These are phyloP conservation scores for Zalophus californianus DNA, from an alignment of 2,797 vertebrate genomes.

Conservation along the genomic window DNA sequence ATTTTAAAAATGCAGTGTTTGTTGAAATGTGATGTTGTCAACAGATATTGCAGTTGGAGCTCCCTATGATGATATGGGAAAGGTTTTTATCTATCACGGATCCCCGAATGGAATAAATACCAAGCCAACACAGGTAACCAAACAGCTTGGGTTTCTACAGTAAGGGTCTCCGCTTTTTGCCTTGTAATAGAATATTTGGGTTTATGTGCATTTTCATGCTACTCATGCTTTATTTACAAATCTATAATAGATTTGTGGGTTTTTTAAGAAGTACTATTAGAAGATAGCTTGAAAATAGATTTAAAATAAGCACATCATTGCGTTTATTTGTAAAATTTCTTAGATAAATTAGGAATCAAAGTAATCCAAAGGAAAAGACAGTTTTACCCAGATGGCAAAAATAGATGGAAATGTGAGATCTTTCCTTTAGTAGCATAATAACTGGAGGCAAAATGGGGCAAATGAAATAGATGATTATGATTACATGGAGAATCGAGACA, in stretches of 20 bases:
- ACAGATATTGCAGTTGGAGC: conserved; percentile 97
- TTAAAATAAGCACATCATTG: not conserved
- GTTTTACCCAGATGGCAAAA: not conserved
- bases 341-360: conserved; percentile 26
- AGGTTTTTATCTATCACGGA: conserved; percentile 97
- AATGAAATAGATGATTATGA: not conserved
- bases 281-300: conserved; percentile 26
- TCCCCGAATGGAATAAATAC: conserved; percentile 92
- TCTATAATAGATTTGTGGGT: not conserved
- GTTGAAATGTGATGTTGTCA: conserved; percentile 74
- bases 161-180: not conserved
- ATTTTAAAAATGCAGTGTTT: conserved; percentile 62
- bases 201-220: not conserved
- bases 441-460: not conserved
- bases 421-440: not conserved
- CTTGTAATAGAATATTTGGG: not conserved
- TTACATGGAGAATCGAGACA: not conserved
- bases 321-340: not conserved
- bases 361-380: not conserved
- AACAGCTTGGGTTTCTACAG: not conserved
- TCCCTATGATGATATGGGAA: conserved; percentile 94
- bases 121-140: conserved; percentile 93
- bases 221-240: not conserved
- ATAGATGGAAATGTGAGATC: not conserved
- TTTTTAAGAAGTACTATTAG: not conserved